Percentiles rank a stretch among this genome's conserved stretches.
phyloP scores from a whole-genome alignment of 2,113 vertebrate genomes.

The Tichodroma muraria region DNA sequence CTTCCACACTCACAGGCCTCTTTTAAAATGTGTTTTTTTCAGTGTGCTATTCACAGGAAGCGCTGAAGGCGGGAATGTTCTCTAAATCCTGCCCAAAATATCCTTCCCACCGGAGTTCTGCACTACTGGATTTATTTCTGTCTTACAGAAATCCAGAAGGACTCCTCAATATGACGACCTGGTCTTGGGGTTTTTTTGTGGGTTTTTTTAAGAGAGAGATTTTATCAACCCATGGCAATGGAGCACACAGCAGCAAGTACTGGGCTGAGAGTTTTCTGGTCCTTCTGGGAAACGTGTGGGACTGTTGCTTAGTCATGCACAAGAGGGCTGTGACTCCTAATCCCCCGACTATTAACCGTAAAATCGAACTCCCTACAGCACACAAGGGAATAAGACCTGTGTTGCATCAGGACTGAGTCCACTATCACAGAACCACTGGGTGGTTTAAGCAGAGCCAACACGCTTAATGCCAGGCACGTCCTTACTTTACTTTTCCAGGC shows the following conservation, averaged over 20 bases:
- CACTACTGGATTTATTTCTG: neutral
- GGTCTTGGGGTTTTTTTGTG: neutral
- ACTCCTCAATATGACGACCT: neutral
- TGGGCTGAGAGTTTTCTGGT: neutral
- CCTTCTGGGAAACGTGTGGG: neutral
- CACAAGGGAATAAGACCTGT: neutral
- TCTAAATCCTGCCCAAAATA: neutral
- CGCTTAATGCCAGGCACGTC: neutral
- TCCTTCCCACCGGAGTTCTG: neutral
- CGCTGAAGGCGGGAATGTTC: neutral
- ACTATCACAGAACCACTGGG: neutral
- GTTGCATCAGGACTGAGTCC: neutral
- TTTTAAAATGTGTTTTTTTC: neutral
- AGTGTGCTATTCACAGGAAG: neutral
- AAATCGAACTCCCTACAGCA: neutral
- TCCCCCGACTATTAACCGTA: neutral
- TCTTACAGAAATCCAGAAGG: neutral
- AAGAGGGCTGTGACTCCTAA: neutral
- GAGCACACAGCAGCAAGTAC: neutral
- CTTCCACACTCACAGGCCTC: neutral
- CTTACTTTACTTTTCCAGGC: neutral
- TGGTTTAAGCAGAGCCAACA: neutral
- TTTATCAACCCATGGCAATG: neutral
- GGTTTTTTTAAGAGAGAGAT: neutral
- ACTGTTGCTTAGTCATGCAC: neutral